These are phyloP conservation scores for Artibeus jamaicensis DNA, from an alignment of 2,797 vertebrate genomes.

Conservation along the genomic window DNA sequence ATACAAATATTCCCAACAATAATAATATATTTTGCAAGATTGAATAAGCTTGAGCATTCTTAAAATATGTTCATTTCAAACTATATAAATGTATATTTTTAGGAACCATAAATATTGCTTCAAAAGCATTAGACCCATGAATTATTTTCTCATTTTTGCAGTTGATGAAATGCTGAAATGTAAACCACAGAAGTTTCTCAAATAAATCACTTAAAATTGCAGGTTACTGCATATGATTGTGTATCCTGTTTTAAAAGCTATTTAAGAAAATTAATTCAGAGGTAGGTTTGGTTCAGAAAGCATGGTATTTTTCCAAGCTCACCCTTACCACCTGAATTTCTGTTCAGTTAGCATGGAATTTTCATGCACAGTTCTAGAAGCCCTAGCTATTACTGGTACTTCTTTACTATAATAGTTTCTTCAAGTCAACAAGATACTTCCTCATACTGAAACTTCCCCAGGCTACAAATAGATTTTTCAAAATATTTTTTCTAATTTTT, in stretches of 20 bases:
- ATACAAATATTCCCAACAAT: slow-evolving; percentile 41
- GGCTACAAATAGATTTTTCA: not conserved
- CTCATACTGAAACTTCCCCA: not conserved
- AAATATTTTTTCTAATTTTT: too few species aligned
- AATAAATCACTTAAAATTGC: slow-evolving; percentile 53
- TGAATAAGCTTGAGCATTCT: slow-evolving; percentile 61
- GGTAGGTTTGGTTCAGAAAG: not conserved
- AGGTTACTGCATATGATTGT: not conserved
- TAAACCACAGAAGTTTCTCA: slow-evolving; percentile 44
- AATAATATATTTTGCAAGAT: slow-evolving; percentile 69
- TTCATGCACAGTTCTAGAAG: not conserved
- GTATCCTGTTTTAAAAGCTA: slow-evolving; percentile 9
- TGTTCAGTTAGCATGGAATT: not conserved
- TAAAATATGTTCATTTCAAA: slow-evolving; percentile 61
- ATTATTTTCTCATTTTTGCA: slow-evolving; percentile 61
- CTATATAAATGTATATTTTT: slow-evolving; percentile 60
- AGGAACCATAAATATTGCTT: slow-evolving; percentile 62
- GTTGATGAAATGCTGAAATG: slow-evolving; percentile 41
- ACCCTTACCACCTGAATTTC: not conserved
- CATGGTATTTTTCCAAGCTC: not conserved
- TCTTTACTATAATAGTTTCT: not conserved
- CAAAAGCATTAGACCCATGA: slow-evolving; percentile 30
- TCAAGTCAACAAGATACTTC: not conserved
- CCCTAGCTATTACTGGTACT: not conserved
- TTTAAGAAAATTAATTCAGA: not conserved